These are phyloP conservation scores for Rhamnusium bicolor DNA, from an alignment of 2,888 invertebrate genomes.

Conservation along the genomic window DNA sequence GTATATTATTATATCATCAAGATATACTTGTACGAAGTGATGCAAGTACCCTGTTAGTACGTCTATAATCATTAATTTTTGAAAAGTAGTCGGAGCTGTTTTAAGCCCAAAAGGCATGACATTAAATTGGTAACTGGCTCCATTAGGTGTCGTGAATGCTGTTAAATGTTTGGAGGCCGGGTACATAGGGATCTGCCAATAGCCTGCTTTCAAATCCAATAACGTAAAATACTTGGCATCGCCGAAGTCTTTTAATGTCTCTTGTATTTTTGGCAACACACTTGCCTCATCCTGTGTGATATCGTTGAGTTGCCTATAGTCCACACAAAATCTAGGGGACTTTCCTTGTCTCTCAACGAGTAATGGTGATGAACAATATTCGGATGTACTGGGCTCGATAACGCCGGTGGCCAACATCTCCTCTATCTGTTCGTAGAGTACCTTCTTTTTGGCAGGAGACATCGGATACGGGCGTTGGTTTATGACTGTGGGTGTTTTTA, in stretches of 20 bases:
- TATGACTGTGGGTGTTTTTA: neutral
- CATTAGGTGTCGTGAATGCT: conserved; percentile 39
- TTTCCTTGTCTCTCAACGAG: too few relatives aligned
- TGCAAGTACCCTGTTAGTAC: too few relatives aligned
- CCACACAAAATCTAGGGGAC: too few relatives aligned
- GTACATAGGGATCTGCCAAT: conserved; percentile 41
- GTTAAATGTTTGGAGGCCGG: conserved; percentile 27
- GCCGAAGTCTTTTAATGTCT: too few relatives aligned
- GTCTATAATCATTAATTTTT: too few relatives aligned
- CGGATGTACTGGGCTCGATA: conserved; percentile 15
- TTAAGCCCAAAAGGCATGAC: conserved; percentile 42
- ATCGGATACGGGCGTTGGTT: conserved; percentile 7
- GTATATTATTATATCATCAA: neutral
- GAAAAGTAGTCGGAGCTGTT: conserved; percentile 41
- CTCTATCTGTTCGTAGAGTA: conserved; percentile 15
- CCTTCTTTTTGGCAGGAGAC: neutral
- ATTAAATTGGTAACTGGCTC: conserved; percentile 33
- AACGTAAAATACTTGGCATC: too few relatives aligned
- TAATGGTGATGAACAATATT: neutral
- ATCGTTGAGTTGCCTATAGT: too few relatives aligned
- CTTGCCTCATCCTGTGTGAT: too few relatives aligned
- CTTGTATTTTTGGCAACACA: too few relatives aligned
- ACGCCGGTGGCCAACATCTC: conserved; percentile 32
- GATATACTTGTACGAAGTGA: too few relatives aligned
- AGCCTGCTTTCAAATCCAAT: conserved; percentile 38